Conservation (phyloP, 2,113 vertebrate species). For the Ursus arctos region DNA sequence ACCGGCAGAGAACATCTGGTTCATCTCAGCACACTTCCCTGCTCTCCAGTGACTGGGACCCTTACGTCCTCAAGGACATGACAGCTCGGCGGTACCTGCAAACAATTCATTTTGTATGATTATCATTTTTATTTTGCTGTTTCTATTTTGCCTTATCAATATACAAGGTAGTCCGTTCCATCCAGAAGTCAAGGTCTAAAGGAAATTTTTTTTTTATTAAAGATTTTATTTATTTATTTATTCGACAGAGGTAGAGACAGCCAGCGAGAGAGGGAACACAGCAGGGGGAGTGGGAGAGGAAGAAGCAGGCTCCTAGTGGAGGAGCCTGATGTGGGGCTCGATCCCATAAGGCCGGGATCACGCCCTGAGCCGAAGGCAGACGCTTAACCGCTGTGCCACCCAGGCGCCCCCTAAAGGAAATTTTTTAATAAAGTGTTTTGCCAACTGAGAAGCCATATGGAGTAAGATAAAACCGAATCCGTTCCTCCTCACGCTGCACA, state of each 20-base stretch:
- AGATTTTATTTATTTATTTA: too few relatives aligned
- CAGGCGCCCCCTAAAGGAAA: constrained; percentile 47
- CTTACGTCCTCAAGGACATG: not conserved
- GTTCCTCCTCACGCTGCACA: constrained; percentile 61
- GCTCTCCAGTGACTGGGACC: not conserved
- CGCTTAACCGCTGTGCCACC: too few relatives aligned
- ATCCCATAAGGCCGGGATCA: too few relatives aligned
- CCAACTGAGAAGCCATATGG: constrained; percentile 65
- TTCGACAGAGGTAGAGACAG: too few relatives aligned
- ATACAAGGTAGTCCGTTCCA: not conserved
- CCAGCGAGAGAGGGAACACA: too few relatives aligned
- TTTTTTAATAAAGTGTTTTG: constrained; percentile 54
- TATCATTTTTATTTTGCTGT: constrained; percentile 33
- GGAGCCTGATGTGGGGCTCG: too few relatives aligned
- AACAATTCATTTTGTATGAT: not conserved
- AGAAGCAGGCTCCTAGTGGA: too few relatives aligned
- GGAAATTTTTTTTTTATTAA: constrained; percentile 28
- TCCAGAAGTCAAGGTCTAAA: constrained; percentile 52
- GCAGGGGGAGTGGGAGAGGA: too few relatives aligned
- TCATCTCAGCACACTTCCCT: not conserved
- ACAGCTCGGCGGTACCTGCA: not conserved
- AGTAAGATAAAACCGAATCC: constrained; percentile 73
- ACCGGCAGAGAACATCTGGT: not conserved
- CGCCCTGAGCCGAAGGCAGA: too few relatives aligned
- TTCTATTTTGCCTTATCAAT: constrained; percentile 59